Evolutionary conservation across 2,113 vertebrate genomes (phyloP), one percentile per base, ranked within the genome.

Genomic region (Xenotilapia caudafasciata): DNA sequence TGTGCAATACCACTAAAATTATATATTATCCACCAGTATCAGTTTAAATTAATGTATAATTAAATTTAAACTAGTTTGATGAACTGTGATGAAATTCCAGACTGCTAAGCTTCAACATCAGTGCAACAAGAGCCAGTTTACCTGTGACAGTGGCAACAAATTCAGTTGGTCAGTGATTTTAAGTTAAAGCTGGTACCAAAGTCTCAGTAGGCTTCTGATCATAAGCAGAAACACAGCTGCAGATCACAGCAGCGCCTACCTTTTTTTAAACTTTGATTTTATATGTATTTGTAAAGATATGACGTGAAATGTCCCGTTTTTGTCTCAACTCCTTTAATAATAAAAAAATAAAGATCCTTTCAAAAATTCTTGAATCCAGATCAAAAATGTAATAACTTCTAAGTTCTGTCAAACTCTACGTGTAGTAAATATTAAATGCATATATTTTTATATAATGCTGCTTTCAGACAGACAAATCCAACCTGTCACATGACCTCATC

Each of bases 231-330:
- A 75, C 14, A 47, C 9, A 47, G 9, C 70, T 8, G 23, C 40
- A 49, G 23, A 31, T 75, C 68, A 1, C n/a, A 28, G n/a, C 15
- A 19, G 5, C 14, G 6, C 4, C 9, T 5, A 7, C 70, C 9
- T 28, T 19, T 75, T 47, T 47, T 47, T 1, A 0, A 7, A 75
- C 9, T 19, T 49, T 0, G 13, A 47, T 19, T 47, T 75, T 17
- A 49, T 75, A 73, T 75, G 23, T 11, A 17, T 47, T 45, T 73
- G 6, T 75, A 75, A 47, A 75, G 14, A 19, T 47, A 19, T 73
- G 38, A 17, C 0, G 0, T 45, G 21, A 2, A 45, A 47, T 1
- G 6, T 73, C 40, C 4, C 1, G 2, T 73, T 73, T 73, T 28
- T 73, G 21, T 28, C 40, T 11, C 23, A 2, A 49, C 23, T 75